Evolutionary conservation across 2,888 invertebrate species (phyloP).

Genomic region (Tupiocoris notatus): DNA sequence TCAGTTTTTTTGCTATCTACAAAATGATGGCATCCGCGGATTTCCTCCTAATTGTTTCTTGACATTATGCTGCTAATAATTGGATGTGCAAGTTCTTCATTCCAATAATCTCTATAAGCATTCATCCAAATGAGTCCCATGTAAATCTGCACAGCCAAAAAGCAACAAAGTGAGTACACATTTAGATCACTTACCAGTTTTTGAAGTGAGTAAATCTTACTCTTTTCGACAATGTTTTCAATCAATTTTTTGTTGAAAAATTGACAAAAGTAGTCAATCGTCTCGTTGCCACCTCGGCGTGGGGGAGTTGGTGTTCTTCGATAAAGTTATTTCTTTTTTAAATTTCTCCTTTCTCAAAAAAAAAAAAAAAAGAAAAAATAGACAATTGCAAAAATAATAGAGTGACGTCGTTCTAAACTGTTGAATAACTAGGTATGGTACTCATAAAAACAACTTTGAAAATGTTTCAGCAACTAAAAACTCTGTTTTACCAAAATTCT

Average conservation of each 20-base stretch:
- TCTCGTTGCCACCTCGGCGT: neutral
- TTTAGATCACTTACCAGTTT: neutral
- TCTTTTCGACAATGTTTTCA: neutral
- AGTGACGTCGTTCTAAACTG: no score
- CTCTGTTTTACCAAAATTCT: no score
- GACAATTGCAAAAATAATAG: no score
- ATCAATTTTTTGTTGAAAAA: neutral
- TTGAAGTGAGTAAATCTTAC: neutral
- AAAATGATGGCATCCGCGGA: neutral
- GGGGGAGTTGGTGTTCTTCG: neutral
- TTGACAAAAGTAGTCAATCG: neutral
- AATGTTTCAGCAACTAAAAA: no score
- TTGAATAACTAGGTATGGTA: no score
- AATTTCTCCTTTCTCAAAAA: neutral
- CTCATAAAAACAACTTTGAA: no score
- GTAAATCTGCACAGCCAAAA: neutral
- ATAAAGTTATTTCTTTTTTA: neutral
- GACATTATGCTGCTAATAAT: neutral
- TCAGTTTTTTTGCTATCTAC: neutral
- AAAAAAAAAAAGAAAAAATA: no score
- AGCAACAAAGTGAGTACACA: neutral
- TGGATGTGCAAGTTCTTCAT: no score
- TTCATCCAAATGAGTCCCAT: conserved; percentile 1
- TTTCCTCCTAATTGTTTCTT: neutral
- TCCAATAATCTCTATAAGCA: neutral